These are phyloP conservation scores for Metopia argyrocephala DNA, from an alignment of 2,888 invertebrate genomes.

Conservation along the genomic window DNA sequence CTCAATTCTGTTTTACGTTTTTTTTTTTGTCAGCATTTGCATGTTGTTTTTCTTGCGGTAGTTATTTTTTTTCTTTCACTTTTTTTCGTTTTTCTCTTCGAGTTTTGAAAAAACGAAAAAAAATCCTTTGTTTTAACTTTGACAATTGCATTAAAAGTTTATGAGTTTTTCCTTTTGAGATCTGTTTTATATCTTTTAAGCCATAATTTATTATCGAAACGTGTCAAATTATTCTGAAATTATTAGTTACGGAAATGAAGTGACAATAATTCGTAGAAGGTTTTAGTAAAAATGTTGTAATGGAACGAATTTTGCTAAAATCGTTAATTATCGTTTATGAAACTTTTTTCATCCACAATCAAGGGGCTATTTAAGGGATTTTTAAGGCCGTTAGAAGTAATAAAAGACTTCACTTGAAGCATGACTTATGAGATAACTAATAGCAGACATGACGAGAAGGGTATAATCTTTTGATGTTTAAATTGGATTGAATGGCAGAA, in stretches of 20 bases:
- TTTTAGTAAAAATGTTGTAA: neutral
- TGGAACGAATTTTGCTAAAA: neutral
- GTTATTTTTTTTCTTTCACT: neutral
- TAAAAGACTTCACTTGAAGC: no score
- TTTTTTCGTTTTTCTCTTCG: neutral
- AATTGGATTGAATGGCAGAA: no score
- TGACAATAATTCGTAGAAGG: neutral
- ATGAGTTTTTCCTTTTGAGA: constrained; percentile 39
- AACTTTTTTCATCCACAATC: no score
- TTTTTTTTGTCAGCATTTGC: neutral
- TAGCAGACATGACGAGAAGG: no score
- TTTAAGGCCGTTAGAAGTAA: no score
- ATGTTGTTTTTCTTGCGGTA: neutral
- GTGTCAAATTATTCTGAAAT: constrained; percentile 69
- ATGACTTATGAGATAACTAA: no score
- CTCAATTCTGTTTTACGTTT: constrained; percentile 26
- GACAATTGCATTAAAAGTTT: constrained; percentile 63
- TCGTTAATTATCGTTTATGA: no score
- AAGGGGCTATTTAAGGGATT: no score
- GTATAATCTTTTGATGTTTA: no score
- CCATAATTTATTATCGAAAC: constrained; percentile 70
- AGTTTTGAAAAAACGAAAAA: neutral
- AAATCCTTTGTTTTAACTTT: constrained; percentile 48
- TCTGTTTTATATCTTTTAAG: neutral
- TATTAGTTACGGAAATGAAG: constrained; percentile 1